Base-by-base conservation (phyloP, 2,888 invertebrate species). In the Drosophila robusta region DNA sequence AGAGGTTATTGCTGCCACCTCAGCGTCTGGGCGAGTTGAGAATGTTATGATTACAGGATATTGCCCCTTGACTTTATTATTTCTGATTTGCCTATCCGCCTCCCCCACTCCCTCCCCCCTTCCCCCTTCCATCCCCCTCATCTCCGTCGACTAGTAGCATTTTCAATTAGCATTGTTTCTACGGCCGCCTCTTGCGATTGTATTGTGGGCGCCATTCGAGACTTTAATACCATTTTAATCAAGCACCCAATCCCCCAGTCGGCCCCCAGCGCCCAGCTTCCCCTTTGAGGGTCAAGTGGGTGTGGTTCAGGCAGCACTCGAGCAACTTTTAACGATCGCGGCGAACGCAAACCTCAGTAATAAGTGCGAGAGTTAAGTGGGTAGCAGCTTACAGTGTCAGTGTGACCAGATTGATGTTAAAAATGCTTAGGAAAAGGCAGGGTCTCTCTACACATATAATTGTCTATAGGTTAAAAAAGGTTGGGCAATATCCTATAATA, bases 21-120 rank as follows among this genome's bases (percentile, higher is more conserved):
- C 77, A 57, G 26, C 41, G 56, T 57, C 71, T 62, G 51, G 58
- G 45, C 26, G 14, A 46, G 54, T 29, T 42, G 54, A 46, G 45
- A 61, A 50, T 75, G 61, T 78, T 80, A 67, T 75, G 80, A 80
- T 80, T 80, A 75, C 73, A 78, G 79, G 79, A 80, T 80, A 80
- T 80, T 80, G 80, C 80, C 78, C 80, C 79, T 80, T 75, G 78
- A 77, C 80, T 79, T 80, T 71, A 77, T 80, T 77, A 58, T 71
- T 71, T 74, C 65, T 80, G 80, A 78, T 80, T 78, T 78, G 69
- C 72, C 62, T 62, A 51, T 44, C 22, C 38, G 51, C 14, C 42
- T 6, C 32, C 1, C 5, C 4, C 2, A 18, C 5, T 5, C 16
- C 8, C 8, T 3, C 4, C 22, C 12, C 1, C n/a, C 14, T 8